Evolutionary conservation across 2,113 vertebrate genomes (phyloP), one percentile per base, ranked within the genome.

Genomic region (Rhea pennata): DNA sequence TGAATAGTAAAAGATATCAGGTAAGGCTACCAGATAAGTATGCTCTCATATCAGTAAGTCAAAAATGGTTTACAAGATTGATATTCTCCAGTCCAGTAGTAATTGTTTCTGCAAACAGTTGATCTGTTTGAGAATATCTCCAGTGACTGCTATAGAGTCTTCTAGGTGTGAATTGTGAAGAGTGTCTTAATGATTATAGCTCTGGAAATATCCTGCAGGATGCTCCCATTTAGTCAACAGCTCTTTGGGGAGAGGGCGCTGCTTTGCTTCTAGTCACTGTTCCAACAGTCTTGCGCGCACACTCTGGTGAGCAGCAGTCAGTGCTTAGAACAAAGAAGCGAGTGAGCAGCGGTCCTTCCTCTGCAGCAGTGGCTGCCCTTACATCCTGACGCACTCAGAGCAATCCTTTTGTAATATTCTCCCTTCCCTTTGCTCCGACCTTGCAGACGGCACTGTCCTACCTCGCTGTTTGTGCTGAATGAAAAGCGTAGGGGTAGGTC

Each of bases 371-470:
- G 8, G 26, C 51, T 83, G 31, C 31, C 14, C 1, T 7, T 15
- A 2, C 84, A 29, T 92, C 91, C 56, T 19, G 78, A 40, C 46
- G 58, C 33, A 21, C 53, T 17, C 3, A 3, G 15, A 62, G 33
- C 40, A 77, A 14, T 74, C 22, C 3, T 70, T 59, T 81, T 0
- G 0, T 2, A 0, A 1, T 3, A 2, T 54, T 58, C 22, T 56
- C 39, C 31, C 4, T 81, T 89, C 26, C 23, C 14, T 56, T 39
- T 56, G 16, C 26, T 10, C 5, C 19, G 5, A 10, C 19, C 16
- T 87, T 77, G 72, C 80, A 67, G 51, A 26, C 59, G 17, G 15
- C 40, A 3, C 14, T 84, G 31, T 71, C 11, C 24, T 54, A 16
- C 61, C 64, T 67, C n/a, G 3, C 19, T 80, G 13, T 50, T 84